Conservation (phyloP, 1,140 invertebrate species). For the Onthophagus taurus region DNA sequence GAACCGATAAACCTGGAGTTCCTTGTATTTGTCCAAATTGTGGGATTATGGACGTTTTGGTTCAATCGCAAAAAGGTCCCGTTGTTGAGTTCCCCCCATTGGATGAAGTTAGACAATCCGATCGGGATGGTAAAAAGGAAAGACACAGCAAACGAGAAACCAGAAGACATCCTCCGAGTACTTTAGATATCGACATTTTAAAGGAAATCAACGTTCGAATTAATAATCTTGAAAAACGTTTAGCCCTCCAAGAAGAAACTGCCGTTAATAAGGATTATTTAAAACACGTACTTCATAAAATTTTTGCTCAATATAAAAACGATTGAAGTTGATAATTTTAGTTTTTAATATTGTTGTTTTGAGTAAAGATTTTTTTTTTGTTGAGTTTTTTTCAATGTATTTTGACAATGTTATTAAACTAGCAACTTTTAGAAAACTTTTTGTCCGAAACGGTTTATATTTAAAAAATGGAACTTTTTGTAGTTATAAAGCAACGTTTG, state of each 20-base stretch:
- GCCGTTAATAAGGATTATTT: constrained; percentile 21
- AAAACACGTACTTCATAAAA: constrained; percentile 19
- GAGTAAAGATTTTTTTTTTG: too few species aligned
- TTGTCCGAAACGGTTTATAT: too few species aligned
- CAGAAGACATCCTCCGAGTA: not conserved
- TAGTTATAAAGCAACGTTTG: too few species aligned
- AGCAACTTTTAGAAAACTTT: too few species aligned
- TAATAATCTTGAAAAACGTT: constrained; percentile 15
- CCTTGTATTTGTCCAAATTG: constrained; percentile 23
- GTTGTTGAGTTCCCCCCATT: constrained; percentile 14
- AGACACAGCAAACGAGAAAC: constrained; percentile 1
- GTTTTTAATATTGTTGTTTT: too few species aligned
- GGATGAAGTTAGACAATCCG: constrained; percentile 5
- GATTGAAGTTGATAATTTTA: too few species aligned
- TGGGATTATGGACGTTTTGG: constrained; percentile 19
- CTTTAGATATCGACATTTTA: not conserved
- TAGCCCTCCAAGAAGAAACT: constrained; percentile 17
- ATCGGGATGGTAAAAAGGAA: not conserved
- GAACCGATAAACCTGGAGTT: constrained; percentile 14
- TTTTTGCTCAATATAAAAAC: constrained; percentile 16
- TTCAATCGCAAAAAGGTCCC: constrained; percentile 22
- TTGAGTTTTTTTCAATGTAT: too few species aligned
- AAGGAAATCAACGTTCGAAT: constrained; percentile 11
- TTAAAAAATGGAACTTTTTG: too few species aligned
- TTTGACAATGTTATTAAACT: too few species aligned